These are phyloP conservation scores for Caiman crocodilus DNA, from an alignment of 2,797 vertebrate genomes.

Conservation along the genomic window DNA sequence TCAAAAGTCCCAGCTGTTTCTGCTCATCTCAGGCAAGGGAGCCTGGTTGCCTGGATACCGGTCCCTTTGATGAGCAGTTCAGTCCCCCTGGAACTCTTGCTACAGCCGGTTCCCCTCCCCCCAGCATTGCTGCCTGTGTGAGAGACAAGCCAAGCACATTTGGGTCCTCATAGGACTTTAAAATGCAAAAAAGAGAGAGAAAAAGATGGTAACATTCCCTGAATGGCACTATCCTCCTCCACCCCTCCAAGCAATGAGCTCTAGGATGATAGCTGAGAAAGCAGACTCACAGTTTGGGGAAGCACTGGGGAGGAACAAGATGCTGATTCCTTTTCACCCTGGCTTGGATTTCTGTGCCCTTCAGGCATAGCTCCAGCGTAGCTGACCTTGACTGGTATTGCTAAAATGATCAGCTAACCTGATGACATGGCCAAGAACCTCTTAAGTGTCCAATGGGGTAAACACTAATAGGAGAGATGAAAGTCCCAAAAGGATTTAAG, in stretches of 20 bases:
- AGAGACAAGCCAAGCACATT: slow-evolving; percentile 43
- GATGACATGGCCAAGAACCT: neutral
- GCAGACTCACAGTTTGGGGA: slow-evolving; percentile 14
- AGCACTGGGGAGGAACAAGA: neutral
- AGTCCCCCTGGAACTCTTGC: slow-evolving; percentile 64
- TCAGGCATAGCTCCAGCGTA: slow-evolving; percentile 1
- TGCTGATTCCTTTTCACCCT: neutral
- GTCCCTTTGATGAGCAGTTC: slow-evolving; percentile 77
- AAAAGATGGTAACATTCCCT: neutral
- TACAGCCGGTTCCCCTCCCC: neutral
- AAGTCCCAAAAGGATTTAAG: slow-evolving; percentile 22
- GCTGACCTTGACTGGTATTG: slow-evolving; percentile 27
- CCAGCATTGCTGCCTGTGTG: slow-evolving; percentile 15
- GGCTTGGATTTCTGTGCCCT: neutral
- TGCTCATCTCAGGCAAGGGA: slow-evolving; percentile 79
- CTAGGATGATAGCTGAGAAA: slow-evolving; percentile 17
- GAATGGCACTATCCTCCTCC: neutral
- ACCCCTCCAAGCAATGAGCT: neutral
- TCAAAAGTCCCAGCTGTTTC: slow-evolving; percentile 79
- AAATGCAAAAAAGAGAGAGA: neutral
- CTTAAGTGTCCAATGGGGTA: neutral
- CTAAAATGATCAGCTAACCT: slow-evolving; percentile 17
- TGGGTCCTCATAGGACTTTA: slow-evolving; percentile 26
- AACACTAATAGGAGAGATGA: slow-evolving; percentile 4
- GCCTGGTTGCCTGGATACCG: slow-evolving; percentile 86